Conservation (phyloP, 2,888 invertebrate species). For the Caenorhabditis sinica region DNA sequence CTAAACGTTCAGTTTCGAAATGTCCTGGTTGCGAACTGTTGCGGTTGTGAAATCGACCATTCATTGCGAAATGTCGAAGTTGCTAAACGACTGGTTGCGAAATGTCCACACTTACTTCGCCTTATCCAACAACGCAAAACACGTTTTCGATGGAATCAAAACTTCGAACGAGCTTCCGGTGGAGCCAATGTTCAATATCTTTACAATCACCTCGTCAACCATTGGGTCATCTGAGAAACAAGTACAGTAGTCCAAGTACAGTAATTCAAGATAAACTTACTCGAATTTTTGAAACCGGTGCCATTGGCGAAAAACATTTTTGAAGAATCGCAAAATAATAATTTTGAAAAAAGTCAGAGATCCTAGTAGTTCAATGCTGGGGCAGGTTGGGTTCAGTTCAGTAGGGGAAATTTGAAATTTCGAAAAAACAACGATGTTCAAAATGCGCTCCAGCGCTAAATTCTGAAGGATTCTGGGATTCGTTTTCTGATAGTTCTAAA, state of each 20-base stretch:
- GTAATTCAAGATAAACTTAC: too few species aligned
- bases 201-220: constrained; percentile 47
- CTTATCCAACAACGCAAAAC: constrained; percentile 17
- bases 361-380: too few species aligned
- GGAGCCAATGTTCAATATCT: constrained; percentile 48
- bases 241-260: not conserved
- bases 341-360: too few species aligned
- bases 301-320: constrained; percentile 1
- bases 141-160: not conserved
- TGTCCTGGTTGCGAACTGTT: not conserved
- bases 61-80: not conserved
- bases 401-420: too few species aligned
- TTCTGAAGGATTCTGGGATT: too few species aligned
- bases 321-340: too few species aligned
- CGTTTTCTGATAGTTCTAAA: too few species aligned
- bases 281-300: not conserved
- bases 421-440: too few species aligned
- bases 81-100: not conserved
- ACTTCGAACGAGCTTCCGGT: constrained; percentile 10
- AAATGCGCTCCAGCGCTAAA: too few species aligned
- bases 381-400: too few species aligned
- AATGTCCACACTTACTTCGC: constrained; percentile 8
- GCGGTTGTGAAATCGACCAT: too few species aligned
- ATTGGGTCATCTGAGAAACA: constrained; percentile 19
- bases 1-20: not conserved